Base-by-base conservation (phyloP, 2,797 vertebrate species). In the Carapus acus region DNA sequence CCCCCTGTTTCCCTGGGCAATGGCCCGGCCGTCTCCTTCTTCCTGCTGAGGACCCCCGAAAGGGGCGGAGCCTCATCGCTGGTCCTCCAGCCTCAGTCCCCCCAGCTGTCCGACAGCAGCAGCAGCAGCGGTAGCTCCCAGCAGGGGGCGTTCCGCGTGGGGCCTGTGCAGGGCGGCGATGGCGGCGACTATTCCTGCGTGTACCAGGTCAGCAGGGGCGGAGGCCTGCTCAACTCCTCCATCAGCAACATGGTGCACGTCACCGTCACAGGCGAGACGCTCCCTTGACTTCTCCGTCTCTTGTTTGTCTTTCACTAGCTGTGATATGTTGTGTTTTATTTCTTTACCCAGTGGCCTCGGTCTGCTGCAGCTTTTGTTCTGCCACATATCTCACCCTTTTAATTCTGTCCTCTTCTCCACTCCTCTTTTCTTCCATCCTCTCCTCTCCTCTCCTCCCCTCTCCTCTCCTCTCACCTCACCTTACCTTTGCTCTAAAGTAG, bases 151-250 rank as follows among this genome's bases (percentile, higher is more conserved):
- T 86, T 88, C 58, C 68, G 8, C 0, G 51, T 89, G 58, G 85
- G 79, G 12, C 82, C 83, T 0, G 65, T 79, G 48, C 62, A 2
- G 5, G 66, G 45, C 34, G 72, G 38, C 12, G 83, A 86, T 16
- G 71, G 64, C 37, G 86, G 85, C 3, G 52, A 62, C 11, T 89
- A 86, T 33, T 54, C 71, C 54, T 89, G 88, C 43, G 34, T 87
- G 13, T 89, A 88, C 53, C 82, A 80, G 46, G 19, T 81, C 41
- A 44, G 19, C 37, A 60, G 23, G 29, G 40, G 17, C n/a, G 40
- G 37, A 4, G 13, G 19, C 16, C 0, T 66, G 20, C 11, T 79
- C 17, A 87, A 83, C 58, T 88, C 88, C 37, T 68, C 74, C 7
- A 44, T 67, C 48, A 89, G 86, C 65, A 67, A 78, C 46, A 34